phyloP scores from a whole-genome alignment of 2,113 vertebrate species.

The Sinocyclocheilus rhinocerous region DNA sequence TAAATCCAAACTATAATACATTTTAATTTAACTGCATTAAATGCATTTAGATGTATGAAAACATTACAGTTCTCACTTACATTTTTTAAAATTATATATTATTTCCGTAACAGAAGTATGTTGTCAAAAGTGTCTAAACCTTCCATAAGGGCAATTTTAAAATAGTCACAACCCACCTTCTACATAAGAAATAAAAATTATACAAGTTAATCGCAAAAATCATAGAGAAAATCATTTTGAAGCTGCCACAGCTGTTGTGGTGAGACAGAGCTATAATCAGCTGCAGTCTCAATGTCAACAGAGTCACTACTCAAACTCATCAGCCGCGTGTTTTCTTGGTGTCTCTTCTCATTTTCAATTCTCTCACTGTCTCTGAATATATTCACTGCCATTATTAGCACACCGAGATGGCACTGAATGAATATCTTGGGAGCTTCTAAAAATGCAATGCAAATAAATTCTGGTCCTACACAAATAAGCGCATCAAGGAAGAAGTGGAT shows the following conservation, averaged over 20 bases:
- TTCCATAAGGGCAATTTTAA: neutral
- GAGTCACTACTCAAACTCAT: neutral
- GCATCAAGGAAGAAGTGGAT: neutral
- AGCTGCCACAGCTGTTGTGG: constrained; percentile 1
- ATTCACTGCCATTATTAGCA: constrained; percentile 19
- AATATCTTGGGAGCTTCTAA: neutral
- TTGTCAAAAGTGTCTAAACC: neutral
- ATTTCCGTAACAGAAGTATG: neutral
- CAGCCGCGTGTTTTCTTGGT: neutral
- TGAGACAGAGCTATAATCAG: constrained; percentile 19
- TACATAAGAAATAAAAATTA: neutral
- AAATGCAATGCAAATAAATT: constrained; percentile 24
- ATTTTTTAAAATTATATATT: neutral
- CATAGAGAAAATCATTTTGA: neutral
- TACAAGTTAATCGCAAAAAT: neutral
- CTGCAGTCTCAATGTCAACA: neutral
- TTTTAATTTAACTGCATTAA: neutral
- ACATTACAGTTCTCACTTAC: neutral
- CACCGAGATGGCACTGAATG: neutral
- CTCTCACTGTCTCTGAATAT: neutral
- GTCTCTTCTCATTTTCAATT: constrained; percentile 9
- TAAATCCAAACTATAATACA: neutral
- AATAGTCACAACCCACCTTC: neutral
- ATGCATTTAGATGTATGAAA: neutral
- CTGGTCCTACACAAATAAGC: neutral